These are phyloP conservation scores for Serranus cabrilla DNA, from an alignment of 2,797 vertebrate genomes.

Conservation along the genomic window DNA sequence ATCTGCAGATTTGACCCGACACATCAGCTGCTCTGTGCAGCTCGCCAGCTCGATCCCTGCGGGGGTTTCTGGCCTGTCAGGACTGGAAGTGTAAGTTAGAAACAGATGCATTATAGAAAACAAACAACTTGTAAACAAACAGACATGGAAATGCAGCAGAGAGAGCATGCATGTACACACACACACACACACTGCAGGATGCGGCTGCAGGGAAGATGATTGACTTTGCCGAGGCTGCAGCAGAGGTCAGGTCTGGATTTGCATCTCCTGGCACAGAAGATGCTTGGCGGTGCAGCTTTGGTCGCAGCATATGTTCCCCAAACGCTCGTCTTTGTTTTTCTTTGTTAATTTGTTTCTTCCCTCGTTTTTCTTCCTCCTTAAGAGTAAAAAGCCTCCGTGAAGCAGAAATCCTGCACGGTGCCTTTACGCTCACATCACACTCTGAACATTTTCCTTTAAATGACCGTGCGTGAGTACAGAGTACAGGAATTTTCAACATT, in stretches of 20 bases:
- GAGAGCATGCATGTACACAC: background rate
- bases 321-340: constrained; percentile 34
- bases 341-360: constrained; percentile 29
- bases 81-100: constrained; percentile 34
- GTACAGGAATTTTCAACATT: too few species aligned
- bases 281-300: constrained; percentile 69
- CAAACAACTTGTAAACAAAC: constrained; percentile 15
- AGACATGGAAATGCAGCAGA: background rate
- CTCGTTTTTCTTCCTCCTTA: constrained; percentile 32
- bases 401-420: background rate
- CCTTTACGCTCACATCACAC: too few species aligned
- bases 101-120: constrained; percentile 9
- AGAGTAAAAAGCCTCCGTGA: background rate
- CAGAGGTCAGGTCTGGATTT: constrained; percentile 75
- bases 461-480: too few species aligned
- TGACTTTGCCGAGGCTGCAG: constrained; percentile 72
- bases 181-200: background rate
- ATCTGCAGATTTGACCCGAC: constrained; percentile 71
- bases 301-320: constrained; percentile 53
- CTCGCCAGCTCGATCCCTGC: constrained; percentile 65
- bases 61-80: constrained; percentile 54
- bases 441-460: too few species aligned
- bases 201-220: constrained; percentile 36
- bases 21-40: constrained; percentile 47
- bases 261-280: constrained; percentile 68